These are phyloP conservation scores for Eulemur rubriventer DNA, from an alignment of 2,797 vertebrate species.

Conservation along the genomic window DNA sequence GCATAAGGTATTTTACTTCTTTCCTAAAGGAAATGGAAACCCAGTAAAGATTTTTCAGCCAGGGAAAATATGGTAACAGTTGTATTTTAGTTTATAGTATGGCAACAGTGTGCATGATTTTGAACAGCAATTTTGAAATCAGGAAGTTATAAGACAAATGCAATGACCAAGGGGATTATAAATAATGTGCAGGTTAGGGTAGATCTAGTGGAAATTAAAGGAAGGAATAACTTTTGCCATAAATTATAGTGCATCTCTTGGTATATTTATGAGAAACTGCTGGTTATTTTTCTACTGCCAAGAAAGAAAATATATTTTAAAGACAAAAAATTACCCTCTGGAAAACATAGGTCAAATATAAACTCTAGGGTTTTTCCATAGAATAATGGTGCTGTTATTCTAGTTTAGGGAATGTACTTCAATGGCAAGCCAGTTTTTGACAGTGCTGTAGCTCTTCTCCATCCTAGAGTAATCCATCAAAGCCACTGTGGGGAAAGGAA, in stretches of 20 bases:
- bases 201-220: not conserved
- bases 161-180: not conserved
- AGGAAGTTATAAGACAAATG: not conserved
- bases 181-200: not conserved
- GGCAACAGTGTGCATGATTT: not conserved
- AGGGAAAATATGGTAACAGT: not conserved
- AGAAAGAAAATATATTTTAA: constrained; percentile 43
- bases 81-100: not conserved
- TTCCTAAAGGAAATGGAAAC: not conserved
- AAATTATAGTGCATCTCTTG: not conserved
- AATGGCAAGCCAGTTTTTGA: not conserved
- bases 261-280: not conserved
- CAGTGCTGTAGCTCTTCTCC: not conserved
- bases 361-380: not conserved
- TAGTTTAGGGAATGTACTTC: not conserved
- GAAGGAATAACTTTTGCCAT: not conserved
- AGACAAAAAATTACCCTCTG: not conserved
- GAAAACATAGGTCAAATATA: constrained; percentile 28
- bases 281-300: not conserved
- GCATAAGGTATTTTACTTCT: not conserved
- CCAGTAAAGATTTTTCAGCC: not conserved
- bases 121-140: not conserved
- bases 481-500: not conserved
- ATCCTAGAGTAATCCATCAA: not conserved
- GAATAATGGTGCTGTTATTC: not conserved